Conservation (phyloP, 2,113 vertebrate species). For the Monarcha castaneiventris region DNA sequence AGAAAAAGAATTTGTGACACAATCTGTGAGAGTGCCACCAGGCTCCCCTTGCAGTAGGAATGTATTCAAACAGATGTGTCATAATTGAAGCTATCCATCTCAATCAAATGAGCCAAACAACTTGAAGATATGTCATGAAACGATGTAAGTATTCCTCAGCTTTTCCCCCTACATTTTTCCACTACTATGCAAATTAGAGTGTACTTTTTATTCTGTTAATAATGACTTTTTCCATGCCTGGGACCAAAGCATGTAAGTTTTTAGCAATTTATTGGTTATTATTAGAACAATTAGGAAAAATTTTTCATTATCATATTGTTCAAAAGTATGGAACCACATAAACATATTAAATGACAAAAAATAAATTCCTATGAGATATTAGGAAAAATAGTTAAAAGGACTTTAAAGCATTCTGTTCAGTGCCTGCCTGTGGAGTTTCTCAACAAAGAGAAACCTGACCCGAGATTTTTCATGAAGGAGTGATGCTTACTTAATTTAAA, state of each 20-base stretch:
- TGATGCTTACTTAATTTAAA: fast-evolving
- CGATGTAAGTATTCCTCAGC: not conserved
- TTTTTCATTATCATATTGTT: not conserved
- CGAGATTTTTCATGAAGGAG: not conserved
- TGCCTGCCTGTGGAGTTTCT: not conserved
- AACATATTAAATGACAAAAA: not conserved
- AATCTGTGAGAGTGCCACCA: not conserved
- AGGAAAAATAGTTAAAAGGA: not conserved
- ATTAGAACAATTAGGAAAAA: not conserved
- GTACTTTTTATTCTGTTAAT: not conserved
- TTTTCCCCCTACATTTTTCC: not conserved
- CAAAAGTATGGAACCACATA: not conserved
- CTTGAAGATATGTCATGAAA: not conserved
- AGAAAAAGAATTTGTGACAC: not conserved
- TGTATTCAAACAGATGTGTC: not conserved
- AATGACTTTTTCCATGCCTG: not conserved
- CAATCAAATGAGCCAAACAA: not conserved
- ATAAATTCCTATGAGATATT: not conserved
- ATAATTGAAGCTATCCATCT: constrained; percentile 29
- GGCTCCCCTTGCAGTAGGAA: not conserved
- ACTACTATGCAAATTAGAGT: not conserved
- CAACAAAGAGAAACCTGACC: not conserved
- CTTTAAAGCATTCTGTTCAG: not conserved
- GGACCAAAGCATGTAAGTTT: not conserved
- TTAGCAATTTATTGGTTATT: not conserved